These are phyloP conservation scores for Noctua fimbriata DNA, from an alignment of 2,888 invertebrate genomes.

Conservation along the genomic window DNA sequence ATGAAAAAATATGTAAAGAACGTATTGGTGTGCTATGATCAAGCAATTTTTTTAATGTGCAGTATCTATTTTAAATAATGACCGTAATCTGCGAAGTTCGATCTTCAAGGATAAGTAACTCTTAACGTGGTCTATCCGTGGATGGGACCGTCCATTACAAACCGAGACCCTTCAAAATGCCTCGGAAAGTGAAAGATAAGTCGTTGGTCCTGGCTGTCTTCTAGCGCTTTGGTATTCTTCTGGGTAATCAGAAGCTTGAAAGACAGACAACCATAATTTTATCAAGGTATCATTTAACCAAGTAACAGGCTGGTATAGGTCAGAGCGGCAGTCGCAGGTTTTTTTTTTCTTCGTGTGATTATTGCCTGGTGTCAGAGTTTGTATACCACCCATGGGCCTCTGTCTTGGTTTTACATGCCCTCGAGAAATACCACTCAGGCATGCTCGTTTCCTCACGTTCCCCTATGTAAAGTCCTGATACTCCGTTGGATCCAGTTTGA, in stretches of 20 bases:
- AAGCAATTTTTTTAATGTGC: background rate
- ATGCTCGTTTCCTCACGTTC: too few species aligned
- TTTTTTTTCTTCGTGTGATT: too few species aligned
- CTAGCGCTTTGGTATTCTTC: background rate
- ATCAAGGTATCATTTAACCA: background rate
- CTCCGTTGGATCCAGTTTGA: background rate
- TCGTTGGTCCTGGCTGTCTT: background rate
- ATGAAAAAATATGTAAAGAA: slow-evolving; percentile 3
- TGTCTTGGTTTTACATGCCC: too few species aligned
- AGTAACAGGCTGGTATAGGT: background rate
- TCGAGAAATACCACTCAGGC: too few species aligned
- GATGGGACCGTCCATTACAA: background rate
- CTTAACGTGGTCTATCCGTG: background rate
- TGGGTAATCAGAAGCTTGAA: background rate
- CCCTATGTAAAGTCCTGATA: background rate
- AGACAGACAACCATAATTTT: background rate
- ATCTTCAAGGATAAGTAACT: background rate
- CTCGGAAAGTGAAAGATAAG: background rate
- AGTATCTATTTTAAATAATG: background rate
- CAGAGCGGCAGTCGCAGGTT: background rate
- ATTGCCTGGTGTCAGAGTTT: too few species aligned
- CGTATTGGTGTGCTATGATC: background rate
- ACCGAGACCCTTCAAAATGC: background rate
- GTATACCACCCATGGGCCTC: too few species aligned
- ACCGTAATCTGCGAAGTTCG: background rate